Conservation (phyloP, 2,797 vertebrate genomes). For the Taenioides sp. region DNA sequence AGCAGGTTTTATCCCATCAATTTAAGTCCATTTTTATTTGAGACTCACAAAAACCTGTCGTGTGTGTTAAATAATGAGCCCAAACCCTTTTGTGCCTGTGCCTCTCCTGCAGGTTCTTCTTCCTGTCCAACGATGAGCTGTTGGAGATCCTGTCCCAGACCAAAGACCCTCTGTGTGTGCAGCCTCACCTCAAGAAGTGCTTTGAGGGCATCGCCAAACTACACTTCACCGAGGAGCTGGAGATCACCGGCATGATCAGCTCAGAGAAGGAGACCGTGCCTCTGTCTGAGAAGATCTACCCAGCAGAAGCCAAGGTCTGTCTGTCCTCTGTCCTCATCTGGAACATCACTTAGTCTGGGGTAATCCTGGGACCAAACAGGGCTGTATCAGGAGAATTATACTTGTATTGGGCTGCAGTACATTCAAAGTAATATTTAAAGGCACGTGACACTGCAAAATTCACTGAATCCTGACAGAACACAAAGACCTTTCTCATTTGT, state of each 20-base stretch:
- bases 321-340: neutral
- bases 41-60: too few species aligned
- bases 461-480: too few species aligned
- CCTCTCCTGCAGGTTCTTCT: slow-evolving; percentile 89
- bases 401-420: too few species aligned
- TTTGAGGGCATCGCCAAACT: slow-evolving; percentile 92
- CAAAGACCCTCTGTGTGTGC: slow-evolving; percentile 90
- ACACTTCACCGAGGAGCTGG: slow-evolving; percentile 82
- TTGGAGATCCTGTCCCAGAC: slow-evolving; percentile 94
- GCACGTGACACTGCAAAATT: too few species aligned
- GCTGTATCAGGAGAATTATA: too few species aligned
- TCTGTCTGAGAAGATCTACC: slow-evolving; percentile 82
- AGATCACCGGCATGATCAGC: slow-evolving; percentile 89
- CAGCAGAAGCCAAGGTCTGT: slow-evolving; percentile 83
- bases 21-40: too few species aligned
- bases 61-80: too few species aligned
- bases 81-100: neutral
- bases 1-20: too few species aligned
- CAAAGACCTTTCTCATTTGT: too few species aligned
- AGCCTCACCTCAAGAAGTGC: slow-evolving; percentile 93
- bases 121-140: slow-evolving; percentile 91
- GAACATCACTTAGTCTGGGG: too few species aligned
- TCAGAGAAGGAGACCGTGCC: slow-evolving; percentile 88
- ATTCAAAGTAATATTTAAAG: too few species aligned
- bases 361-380: too few species aligned